Base-by-base conservation (phyloP, 2,113 vertebrate genomes). In the Paedocypris sp. region DNA sequence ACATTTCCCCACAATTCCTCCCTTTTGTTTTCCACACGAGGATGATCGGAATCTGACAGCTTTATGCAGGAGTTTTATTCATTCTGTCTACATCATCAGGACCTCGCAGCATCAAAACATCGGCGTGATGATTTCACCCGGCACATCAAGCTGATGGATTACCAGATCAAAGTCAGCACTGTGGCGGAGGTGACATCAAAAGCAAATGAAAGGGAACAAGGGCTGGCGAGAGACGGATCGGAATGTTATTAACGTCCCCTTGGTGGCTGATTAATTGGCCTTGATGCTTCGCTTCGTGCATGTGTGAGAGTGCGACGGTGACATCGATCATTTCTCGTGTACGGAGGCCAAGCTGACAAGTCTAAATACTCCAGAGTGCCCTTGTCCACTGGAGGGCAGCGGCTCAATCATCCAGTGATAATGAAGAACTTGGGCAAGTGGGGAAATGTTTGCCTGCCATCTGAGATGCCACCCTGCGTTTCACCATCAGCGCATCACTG, bases 211-310 rank as follows among this genome's bases (percentile, higher is more conserved):
- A 61, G 3, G 39, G 49, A 49, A 49, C 23, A 36, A 49, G 29
- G 31, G 22, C 49, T 22, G 39, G 23, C 13, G 31, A 35, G 42
- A 61, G 31, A 61, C 22, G 28, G 15, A 54, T 33, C 19, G 31
- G 54, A 18, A 45, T 46, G 50, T 46, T 54, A 43, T 43, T 52
- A 51, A 50, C 42, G 46, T 42, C 46, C 35, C 47, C 60, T 56
- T 51, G 47, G 51, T 62, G 36, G 47, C 60, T 53, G 48, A 52
- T 62, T 62, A 64, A 43, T 36, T 54, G 29, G 9, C 13, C 15
- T 39, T 35, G 38, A 53, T 63, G n/a, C 39, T 54, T 6, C 31
- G 20, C 48, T 62, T 22, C 25, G 19, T n/a, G 18, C 18, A 38
- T 49, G 20, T 51, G 25, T 12, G 18, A 4, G 5, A 5, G 25